Percentiles rank a stretch among this genome's conserved stretches.
phyloP scores from a whole-genome alignment of 2,797 vertebrate genomes.

The Decapterus maruadsi region DNA sequence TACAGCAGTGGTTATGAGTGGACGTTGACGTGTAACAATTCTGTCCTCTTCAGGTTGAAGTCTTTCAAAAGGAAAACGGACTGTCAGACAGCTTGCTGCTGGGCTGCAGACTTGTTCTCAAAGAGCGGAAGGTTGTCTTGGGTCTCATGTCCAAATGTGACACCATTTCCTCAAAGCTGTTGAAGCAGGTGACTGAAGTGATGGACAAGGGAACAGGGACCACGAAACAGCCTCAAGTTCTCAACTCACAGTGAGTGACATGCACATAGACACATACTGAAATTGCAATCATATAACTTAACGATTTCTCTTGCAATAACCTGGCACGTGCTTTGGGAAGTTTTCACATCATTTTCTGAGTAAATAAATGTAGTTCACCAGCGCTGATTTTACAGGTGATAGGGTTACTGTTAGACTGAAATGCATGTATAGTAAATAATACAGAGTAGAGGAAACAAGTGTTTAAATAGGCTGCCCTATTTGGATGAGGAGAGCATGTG shows the following conservation, averaged over 20 bases:
- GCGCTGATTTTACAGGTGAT: not conserved
- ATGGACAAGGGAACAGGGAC: constrained; percentile 86
- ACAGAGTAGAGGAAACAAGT: no score
- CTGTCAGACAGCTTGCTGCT: constrained; percentile 90
- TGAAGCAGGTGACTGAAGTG: constrained; percentile 90
- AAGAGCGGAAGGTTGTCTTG: constrained; percentile 90
- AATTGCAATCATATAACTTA: not conserved
- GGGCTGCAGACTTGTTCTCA: constrained; percentile 92
- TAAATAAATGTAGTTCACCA: not conserved
- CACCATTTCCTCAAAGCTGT: constrained; percentile 92
- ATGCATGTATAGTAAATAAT: not conserved
- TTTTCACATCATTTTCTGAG: not conserved
- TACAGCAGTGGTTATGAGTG: not conserved
- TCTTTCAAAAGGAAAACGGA: constrained; percentile 85
- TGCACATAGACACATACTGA: no score
- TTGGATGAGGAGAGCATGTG: no score
- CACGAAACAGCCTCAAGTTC: constrained; percentile 87
- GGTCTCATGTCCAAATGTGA: constrained; percentile 96
- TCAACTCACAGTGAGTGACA: constrained; percentile 90
- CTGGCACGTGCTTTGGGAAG: not conserved
- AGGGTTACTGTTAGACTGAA: not conserved
- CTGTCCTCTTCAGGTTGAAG: constrained; percentile 81
- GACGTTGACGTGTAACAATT: not conserved
- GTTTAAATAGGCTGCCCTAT: no score
- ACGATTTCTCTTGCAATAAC: not conserved